Conservation (phyloP, 1,140 invertebrate genomes). For the Drosophila ananassae region DNA sequence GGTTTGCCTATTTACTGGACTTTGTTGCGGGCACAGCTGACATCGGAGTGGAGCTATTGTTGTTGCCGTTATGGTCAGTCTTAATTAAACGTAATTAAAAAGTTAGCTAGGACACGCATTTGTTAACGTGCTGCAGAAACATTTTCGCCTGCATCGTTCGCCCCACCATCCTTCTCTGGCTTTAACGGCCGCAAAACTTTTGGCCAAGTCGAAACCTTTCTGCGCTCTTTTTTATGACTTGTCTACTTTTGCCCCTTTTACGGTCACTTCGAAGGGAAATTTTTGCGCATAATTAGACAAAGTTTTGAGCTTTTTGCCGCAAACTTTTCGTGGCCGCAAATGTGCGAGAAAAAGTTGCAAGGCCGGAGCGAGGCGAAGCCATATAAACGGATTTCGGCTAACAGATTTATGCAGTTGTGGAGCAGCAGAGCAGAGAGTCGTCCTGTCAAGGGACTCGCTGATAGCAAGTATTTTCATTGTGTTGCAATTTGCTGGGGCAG, state of each 20-base stretch:
- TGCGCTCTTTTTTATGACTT: slow-evolving; percentile 29
- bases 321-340: slow-evolving; percentile 70
- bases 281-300: slow-evolving; percentile 81
- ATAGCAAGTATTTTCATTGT: slow-evolving; percentile 38
- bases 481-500: slow-evolving; percentile 59
- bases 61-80: slow-evolving; percentile 35
- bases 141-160: slow-evolving; percentile 41
- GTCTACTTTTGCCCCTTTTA: slow-evolving; percentile 56
- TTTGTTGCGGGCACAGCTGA: slow-evolving; percentile 48
- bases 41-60: slow-evolving; percentile 30
- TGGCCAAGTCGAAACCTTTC: slow-evolving; percentile 52
- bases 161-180: neutral
- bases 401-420: slow-evolving; percentile 36
- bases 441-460: neutral
- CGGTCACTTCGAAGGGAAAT: slow-evolving; percentile 70
- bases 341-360: slow-evolving; percentile 55
- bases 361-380: slow-evolving; percentile 13
- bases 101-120: slow-evolving; percentile 72
- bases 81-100: slow-evolving; percentile 82
- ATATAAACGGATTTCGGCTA: slow-evolving; percentile 26
- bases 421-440: neutral
- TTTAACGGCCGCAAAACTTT: slow-evolving; percentile 30
- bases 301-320: slow-evolving; percentile 51
- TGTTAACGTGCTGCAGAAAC: slow-evolving; percentile 54
- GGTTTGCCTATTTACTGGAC: slow-evolving; percentile 56